Evolutionary conservation across 2,888 invertebrate species (phyloP).

Genomic region (Phaonia tiefii): DNA sequence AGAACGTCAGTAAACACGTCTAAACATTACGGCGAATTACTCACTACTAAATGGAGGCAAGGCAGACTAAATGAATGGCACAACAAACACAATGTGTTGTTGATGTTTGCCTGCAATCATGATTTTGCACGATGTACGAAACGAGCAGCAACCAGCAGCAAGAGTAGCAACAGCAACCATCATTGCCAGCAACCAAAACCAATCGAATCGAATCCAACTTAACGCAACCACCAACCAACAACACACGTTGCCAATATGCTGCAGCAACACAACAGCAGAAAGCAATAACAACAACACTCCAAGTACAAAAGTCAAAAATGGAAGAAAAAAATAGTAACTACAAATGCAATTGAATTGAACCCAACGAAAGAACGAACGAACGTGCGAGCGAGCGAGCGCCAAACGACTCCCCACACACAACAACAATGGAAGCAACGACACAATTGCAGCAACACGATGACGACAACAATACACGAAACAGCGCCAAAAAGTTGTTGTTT

Average conservation of each 20-base stretch:
- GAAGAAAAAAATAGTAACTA: too few species aligned
- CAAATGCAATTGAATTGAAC: constrained; percentile 3
- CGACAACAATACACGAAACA: constrained; percentile 51
- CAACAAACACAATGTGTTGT: constrained; percentile 33
- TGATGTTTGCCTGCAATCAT: constrained; percentile 9
- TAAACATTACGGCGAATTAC: constrained; percentile 75
- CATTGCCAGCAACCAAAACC: constrained; percentile 43
- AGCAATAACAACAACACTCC: background rate
- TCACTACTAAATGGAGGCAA: constrained; percentile 73
- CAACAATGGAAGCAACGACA: constrained; percentile 23
- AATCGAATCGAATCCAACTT: constrained; percentile 39
- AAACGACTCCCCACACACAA: background rate
- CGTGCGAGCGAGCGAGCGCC: background rate
- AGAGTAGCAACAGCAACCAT: constrained; percentile 46
- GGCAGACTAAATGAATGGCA: constrained; percentile 46
- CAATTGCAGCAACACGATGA: constrained; percentile 3
- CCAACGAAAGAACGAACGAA: background rate
- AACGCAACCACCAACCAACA: constrained; percentile 49
- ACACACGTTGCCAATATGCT: constrained; percentile 42
- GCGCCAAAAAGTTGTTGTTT: constrained; percentile 58
- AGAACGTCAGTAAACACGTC: constrained; percentile 71
- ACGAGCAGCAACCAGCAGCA: constrained; percentile 62
- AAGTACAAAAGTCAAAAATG: background rate
- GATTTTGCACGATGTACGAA: constrained; percentile 43
- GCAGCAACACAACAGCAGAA: constrained; percentile 6